Percentiles rank a stretch among this genome's conserved stretches.
phyloP scores from a whole-genome alignment of 2,797 vertebrate species.

The Propithecus perrieri region DNA sequence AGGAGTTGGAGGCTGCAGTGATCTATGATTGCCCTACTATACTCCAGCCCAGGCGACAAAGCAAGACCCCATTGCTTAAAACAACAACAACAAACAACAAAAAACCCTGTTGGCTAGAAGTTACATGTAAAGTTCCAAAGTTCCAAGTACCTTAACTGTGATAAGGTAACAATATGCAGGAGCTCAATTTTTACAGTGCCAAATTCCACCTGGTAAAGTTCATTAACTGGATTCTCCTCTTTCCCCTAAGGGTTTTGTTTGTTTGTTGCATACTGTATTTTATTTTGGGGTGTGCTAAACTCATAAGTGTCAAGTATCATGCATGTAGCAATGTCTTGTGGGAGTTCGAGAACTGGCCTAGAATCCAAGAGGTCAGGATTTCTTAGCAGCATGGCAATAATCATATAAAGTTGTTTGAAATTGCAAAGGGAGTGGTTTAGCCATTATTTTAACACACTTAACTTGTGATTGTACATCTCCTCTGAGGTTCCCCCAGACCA shows the following conservation, averaged over 20 bases:
- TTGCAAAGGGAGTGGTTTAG: background rate
- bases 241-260: background rate
- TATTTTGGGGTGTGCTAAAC: background rate
- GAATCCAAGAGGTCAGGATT: background rate
- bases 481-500: background rate
- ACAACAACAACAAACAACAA: background rate
- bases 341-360: background rate
- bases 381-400: background rate
- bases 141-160: background rate
- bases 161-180: background rate
- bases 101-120: background rate
- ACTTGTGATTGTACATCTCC: background rate
- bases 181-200: background rate
- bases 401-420: background rate
- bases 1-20: no score
- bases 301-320: background rate
- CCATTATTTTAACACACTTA: background rate
- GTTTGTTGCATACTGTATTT: background rate
- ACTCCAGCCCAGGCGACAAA: background rate
- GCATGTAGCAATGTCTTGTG: background rate
- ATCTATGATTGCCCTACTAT: no score
- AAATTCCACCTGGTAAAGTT: background rate
- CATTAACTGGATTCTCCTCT: background rate
- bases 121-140: background rate
- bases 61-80: background rate